These are phyloP conservation scores for Phania funesta DNA, from an alignment of 2,888 invertebrate species.

Conservation along the genomic window DNA sequence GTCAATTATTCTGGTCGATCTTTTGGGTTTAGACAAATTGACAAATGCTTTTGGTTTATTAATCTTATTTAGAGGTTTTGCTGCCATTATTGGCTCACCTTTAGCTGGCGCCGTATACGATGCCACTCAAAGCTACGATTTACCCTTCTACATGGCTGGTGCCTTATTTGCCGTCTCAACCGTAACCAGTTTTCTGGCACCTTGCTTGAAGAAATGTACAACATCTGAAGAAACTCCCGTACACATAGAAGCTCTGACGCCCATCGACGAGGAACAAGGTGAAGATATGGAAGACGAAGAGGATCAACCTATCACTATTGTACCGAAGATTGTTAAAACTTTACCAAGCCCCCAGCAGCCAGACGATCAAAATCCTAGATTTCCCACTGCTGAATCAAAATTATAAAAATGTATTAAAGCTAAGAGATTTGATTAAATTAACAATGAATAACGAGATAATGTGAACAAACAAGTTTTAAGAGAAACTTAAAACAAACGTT, in stretches of 20 bases:
- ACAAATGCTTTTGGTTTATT: slow-evolving; percentile 98
- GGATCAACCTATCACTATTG: slow-evolving; percentile 87
- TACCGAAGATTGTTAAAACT: slow-evolving; percentile 90
- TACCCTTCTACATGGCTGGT: slow-evolving; percentile 96
- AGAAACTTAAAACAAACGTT: slow-evolving; percentile 7
- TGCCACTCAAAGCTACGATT: slow-evolving; percentile 90
- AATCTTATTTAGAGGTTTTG: slow-evolving; percentile 96
- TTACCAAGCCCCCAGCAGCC: slow-evolving; percentile 84
- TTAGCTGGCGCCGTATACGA: slow-evolving; percentile 95
- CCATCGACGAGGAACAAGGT: slow-evolving; percentile 92
- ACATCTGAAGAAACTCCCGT: slow-evolving; percentile 83
- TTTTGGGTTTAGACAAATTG: slow-evolving; percentile 95
- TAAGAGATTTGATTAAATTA: slow-evolving; percentile 30
- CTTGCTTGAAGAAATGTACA: slow-evolving; percentile 84
- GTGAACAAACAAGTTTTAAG: slow-evolving; percentile 11
- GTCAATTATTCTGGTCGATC: slow-evolving; percentile 97
- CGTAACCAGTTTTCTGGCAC: slow-evolving; percentile 90
- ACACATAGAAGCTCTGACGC: slow-evolving; percentile 87
- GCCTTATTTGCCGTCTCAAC: slow-evolving; percentile 92
- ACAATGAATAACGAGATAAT: slow-evolving; percentile 18
- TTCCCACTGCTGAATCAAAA: slow-evolving; percentile 75
- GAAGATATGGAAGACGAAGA: slow-evolving; percentile 88
- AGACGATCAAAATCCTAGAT: slow-evolving; percentile 69
- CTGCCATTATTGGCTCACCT: slow-evolving; percentile 93
- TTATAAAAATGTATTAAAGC: slow-evolving; percentile 72